A percentile compares a stretch with the other conserved stretches of the same genome.
phyloP scores from a whole-genome alignment of 2,113 vertebrate species.

The Pyrgilauda ruficollis region DNA sequence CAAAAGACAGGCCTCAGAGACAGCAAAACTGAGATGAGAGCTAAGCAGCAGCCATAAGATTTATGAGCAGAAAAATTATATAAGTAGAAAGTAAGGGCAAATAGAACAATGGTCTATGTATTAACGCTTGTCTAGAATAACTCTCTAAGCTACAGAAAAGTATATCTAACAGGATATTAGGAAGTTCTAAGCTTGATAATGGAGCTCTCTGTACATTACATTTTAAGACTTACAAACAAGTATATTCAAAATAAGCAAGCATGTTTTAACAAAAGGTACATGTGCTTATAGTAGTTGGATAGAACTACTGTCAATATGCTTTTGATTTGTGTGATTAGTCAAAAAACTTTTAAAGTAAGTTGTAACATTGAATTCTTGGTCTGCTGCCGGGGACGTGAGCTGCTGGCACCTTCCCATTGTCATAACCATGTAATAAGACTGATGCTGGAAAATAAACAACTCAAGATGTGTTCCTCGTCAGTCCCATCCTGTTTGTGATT shows the following conservation, averaged over 20 bases:
- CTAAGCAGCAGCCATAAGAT: neutral
- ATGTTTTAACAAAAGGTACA: neutral
- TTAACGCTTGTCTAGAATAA: neutral
- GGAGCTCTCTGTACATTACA: neutral
- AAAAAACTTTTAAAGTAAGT: neutral
- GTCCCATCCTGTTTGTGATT: rapidly evolving
- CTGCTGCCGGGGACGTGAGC: neutral
- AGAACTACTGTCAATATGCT: neutral
- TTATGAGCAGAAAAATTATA: neutral
- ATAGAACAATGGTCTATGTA: neutral
- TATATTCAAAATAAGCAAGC: neutral
- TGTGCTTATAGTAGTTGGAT: neutral
- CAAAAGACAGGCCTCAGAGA: neutral
- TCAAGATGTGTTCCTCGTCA: neutral
- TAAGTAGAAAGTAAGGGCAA: neutral
- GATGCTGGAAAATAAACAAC: neutral
- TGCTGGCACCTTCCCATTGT: neutral
- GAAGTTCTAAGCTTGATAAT: neutral
- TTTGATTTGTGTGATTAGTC: neutral
- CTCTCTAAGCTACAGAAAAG: neutral
- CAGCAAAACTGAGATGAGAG: neutral
- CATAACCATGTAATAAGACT: neutral
- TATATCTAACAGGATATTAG: neutral
- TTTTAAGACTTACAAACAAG: neutral
- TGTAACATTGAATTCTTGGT: neutral